A percentile compares a stretch with the other conserved stretches of the same genome.
Evolutionary conservation across 2,113 vertebrate species (phyloP).

Genomic region (Muscicapa adusta): DNA sequence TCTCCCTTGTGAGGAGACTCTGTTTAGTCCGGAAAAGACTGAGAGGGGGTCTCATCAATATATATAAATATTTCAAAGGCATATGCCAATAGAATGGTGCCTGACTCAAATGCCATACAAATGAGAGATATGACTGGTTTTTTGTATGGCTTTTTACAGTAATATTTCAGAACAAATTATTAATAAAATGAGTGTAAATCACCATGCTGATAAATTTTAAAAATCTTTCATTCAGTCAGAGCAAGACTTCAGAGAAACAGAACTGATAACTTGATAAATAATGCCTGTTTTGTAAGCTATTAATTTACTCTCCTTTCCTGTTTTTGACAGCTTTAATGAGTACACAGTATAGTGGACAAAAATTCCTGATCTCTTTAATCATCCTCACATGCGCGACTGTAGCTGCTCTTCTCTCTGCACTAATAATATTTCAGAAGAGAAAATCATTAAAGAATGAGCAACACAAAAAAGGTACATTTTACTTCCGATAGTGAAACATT

Average conservation of each 20-base stretch:
- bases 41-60: background rate
- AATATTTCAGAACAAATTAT: background rate
- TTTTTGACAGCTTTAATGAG: conserved; percentile 36
- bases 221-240: background rate
- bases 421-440: conserved; percentile 32
- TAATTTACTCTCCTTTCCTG: background rate
- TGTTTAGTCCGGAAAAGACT: background rate
- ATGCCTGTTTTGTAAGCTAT: background rate
- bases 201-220: background rate
- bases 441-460: background rate
- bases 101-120: background rate
- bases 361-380: background rate
- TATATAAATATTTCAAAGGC: background rate
- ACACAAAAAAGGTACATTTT: conserved; percentile 52
- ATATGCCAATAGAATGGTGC: background rate
- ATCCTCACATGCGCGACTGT: background rate
- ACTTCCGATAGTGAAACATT: background rate
- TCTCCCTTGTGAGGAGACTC: background rate
- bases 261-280: background rate
- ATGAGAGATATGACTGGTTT: background rate
- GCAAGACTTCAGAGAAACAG: background rate
- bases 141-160: background rate
- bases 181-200: background rate
- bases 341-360: background rate
- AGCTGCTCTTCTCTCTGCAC: background rate